Evolutionary conservation across 2,797 vertebrate genomes (phyloP).

Genomic region (Carduelis carduelis): DNA sequence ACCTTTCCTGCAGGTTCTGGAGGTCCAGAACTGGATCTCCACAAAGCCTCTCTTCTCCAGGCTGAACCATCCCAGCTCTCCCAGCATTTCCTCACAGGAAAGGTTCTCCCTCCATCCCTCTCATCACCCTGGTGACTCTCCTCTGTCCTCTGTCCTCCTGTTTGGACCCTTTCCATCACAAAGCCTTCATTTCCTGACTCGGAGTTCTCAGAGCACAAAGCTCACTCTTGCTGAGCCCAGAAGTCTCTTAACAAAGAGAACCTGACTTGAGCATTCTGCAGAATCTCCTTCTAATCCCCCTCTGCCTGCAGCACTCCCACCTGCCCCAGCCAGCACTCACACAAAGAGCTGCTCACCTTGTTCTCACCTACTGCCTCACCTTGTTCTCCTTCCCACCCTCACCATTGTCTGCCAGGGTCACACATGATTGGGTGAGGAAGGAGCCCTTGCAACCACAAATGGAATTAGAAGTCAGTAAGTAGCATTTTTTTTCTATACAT

Average conservation of each 20-base stretch:
- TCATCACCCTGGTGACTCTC: too few species aligned
- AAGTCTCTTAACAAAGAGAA: background rate
- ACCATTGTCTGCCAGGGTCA: background rate
- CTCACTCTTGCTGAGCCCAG: background rate
- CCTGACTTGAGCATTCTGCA: background rate
- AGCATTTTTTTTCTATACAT: background rate
- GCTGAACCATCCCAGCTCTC: too few species aligned
- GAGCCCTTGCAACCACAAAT: background rate
- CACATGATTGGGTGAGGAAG: background rate
- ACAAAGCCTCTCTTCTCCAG: background rate
- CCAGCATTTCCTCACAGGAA: rapidly evolving
- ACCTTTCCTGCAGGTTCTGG: rapidly evolving
- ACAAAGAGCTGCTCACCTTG: background rate
- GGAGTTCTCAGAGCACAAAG: background rate
- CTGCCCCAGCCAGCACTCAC: background rate
- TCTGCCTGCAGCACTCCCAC: background rate
- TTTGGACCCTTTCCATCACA: rapidly evolving
- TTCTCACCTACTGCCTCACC: background rate
- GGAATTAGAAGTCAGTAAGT: background rate
- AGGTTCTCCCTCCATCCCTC: background rate
- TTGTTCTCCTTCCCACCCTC: background rate
- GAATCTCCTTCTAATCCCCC: background rate
- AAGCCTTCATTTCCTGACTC: background rate
- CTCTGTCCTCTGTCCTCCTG: too few species aligned
- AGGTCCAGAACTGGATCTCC: background rate